Evolutionary conservation across 92 coral and sea anemone species (phyloP).

Genomic region (Phenganax subtilis): DNA sequence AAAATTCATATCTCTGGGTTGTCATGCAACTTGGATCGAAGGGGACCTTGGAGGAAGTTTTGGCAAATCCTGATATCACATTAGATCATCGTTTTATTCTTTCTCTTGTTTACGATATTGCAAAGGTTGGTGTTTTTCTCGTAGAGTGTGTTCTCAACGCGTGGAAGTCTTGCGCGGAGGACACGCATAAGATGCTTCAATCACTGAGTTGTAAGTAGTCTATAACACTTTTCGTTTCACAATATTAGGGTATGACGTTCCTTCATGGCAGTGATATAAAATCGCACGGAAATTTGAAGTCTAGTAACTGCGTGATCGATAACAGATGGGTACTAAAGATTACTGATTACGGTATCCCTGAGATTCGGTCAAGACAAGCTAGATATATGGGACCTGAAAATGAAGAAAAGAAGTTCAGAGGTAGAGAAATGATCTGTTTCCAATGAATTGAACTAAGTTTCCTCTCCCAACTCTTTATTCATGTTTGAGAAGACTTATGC

Average conservation of each 20-base stretch:
- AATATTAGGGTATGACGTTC: constrained; percentile 75
- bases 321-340: constrained; percentile 94
- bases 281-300: constrained; percentile 88
- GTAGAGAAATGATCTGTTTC: not conserved
- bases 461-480: too few relatives aligned
- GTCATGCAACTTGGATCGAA: constrained; percentile 38
- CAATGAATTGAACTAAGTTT: too few relatives aligned
- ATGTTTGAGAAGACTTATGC: too few relatives aligned
- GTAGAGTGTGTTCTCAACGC: too few relatives aligned
- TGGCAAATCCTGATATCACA: constrained; percentile 31
- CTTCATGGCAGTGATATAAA: constrained; percentile 78
- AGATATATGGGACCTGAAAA: not conserved
- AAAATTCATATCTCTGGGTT: constrained; percentile 24
- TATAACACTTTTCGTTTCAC: not conserved
- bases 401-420: constrained; percentile 25
- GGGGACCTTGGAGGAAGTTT: constrained; percentile 34
- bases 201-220: too few relatives aligned
- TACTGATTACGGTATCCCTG: constrained; percentile 86
- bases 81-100: constrained; percentile 29
- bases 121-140: constrained; percentile 18
- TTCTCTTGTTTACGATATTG: constrained; percentile 38
- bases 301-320: constrained; percentile 87
- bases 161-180: too few relatives aligned
- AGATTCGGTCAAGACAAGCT: constrained; percentile 61
- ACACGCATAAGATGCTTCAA: too few relatives aligned